Evolutionary conservation across 2,113 vertebrate genomes (phyloP), one percentile per base, ranked within the genome.

Genomic region (Odobenus rosmarus): DNA sequence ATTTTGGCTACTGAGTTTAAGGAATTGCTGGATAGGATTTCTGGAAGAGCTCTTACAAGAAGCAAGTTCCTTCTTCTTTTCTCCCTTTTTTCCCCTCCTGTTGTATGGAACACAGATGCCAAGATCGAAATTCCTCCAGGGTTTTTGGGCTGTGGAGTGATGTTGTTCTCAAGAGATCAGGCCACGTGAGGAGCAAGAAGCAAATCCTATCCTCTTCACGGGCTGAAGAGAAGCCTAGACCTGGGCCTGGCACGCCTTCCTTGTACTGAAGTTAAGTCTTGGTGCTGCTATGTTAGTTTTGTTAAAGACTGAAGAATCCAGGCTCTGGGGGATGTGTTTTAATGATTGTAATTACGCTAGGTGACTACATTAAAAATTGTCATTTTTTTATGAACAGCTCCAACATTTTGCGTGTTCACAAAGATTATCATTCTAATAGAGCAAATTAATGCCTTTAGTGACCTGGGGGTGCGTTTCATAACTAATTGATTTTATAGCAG

Each of bases 401-500:
- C 53, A 91, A 36, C 4, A 46, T 88, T 84, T 83, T n/a, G 93
- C n/a, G 28, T 91, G 5, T 84, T 90, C 46, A 8, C 61, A 94
- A 81, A 95, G 57, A 71, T 79, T 83, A 93, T 62, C 51, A 71
- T 81, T 94, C 57, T 94, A 53, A 80, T 19, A 88, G 26, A 91
- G 19, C 28, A 81, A 49, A 88, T 53, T 69, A 76, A 79, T 72
- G 87, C 96, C 51, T 61, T 49, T 94, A 39, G 59, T 42, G 64
- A 36, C 61, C 88, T 84, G 49, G 4, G 18, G 11, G 39, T 55
- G 0, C 26, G 74, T 82, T 76, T 94, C 49, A 0, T 61, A 85
- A 72, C 42, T 39, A 51, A 39, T 87, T 76, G 61, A 42, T 74
- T 23, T 72, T 79, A 26, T 14, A 72, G 42, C 61, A 88, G 81